Base-by-base conservation (phyloP, 30 jellyfish, hydroid and myxozoan genomes). In the Pelagia noctiluca region DNA sequence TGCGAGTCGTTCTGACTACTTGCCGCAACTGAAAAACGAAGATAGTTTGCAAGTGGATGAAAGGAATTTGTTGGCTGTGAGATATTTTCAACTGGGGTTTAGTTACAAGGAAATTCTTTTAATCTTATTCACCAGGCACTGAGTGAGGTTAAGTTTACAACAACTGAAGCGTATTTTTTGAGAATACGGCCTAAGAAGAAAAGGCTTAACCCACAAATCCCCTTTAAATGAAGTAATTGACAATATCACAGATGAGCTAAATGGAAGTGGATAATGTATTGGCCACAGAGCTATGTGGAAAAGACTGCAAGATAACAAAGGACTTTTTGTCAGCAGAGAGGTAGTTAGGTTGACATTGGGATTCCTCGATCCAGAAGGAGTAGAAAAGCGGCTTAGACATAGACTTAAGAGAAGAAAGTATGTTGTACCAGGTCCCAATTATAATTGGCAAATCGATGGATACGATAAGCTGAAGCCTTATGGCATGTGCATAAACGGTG, bases 371-470 rank as follows among this genome's bases (percentile, higher is more conserved):
- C 89, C 83, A 1, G 84, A 62, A 11, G 90, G 90, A n/a, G 90
- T 80, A 1, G 76, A 80, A 31, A n/a, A 62, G 21, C 52, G 90
- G 13, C 16, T 57, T 1, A 49, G 47, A 29, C 83, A 80, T 24
- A 32, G 76, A 18, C 29, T 80, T 57, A 35, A 67, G 26, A 35
- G 90, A 31, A 46, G 84, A 16, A 35, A 19, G 2, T 62, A 80
- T 38, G 11, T 30, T 13, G n/a, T 63, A n/a, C 46, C 57, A 26
- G 90, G 84, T 1, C 90, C 84, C 26, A 64, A 62, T 62, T 66
- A 36, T 36, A 48, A 38, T 3, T 80, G 90, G 90, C 90, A 78
- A 84, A 31, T 78, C 13, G 90, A 63, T 35, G 84, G 90, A 11
- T 80, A 80, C 0, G 90, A 63, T 48, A 80, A 80, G 48, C 19